Conservation (phyloP, 2,888 invertebrate genomes). For the Invenusta paracnida region DNA sequence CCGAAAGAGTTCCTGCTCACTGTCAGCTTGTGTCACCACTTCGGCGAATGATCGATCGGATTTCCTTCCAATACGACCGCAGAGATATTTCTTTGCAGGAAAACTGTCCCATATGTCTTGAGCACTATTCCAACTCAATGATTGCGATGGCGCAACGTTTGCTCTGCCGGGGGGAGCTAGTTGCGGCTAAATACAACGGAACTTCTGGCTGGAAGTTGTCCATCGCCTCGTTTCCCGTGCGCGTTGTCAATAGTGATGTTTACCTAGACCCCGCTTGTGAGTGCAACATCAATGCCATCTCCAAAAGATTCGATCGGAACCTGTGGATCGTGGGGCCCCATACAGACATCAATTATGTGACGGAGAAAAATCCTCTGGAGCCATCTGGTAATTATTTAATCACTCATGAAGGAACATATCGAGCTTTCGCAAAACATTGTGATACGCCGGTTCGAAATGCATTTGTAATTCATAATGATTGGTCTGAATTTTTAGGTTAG, state of each 20-base stretch:
- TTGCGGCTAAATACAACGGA: neutral
- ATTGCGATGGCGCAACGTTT: neutral
- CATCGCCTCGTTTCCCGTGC: neutral
- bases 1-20: neutral
- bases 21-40: neutral
- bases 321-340: neutral
- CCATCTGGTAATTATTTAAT: neutral
- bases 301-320: neutral
- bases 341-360: neutral
- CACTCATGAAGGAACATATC: neutral
- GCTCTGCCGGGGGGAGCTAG: neutral
- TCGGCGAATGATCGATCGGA: neutral
- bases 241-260: neutral
- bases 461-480: neutral
- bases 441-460: neutral
- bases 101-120: neutral
- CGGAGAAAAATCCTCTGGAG: neutral
- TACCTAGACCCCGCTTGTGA: neutral
- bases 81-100: no score
- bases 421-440: neutral
- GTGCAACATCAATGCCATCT: neutral
- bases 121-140: neutral
- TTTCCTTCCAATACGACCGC: no score
- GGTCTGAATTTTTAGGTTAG: slow-evolving; percentile 20
- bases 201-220: neutral